Conservation (phyloP, 2,113 vertebrate genomes). For the Himantopus leucocephalus region DNA sequence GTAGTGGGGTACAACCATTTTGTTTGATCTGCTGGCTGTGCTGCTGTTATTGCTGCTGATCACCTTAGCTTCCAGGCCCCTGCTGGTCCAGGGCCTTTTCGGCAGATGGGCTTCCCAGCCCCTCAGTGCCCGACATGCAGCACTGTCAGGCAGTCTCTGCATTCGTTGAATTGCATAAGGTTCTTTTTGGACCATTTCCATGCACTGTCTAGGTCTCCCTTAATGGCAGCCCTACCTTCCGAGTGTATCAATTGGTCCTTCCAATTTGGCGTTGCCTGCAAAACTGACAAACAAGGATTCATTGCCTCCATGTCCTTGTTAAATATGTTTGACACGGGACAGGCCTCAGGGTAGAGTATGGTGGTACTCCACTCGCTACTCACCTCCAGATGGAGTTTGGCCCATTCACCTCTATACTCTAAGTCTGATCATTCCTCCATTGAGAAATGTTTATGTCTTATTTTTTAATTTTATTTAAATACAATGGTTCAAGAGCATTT, state of each 20-base stretch:
- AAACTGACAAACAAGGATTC: background rate
- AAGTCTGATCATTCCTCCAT: background rate
- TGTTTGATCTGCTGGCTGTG: background rate
- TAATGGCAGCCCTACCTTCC: background rate
- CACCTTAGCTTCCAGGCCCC: background rate
- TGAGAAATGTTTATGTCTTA: background rate
- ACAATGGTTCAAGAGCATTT: background rate
- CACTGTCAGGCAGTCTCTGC: background rate
- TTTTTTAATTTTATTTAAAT: background rate
- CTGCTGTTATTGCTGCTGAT: background rate
- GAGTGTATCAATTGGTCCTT: background rate
- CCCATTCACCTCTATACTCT: background rate
- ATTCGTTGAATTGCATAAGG: background rate
- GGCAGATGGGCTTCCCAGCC: background rate
- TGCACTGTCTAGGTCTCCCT: background rate
- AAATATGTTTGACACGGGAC: background rate
- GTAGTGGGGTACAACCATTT: background rate
- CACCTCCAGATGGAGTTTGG: background rate
- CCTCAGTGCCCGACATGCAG: background rate
- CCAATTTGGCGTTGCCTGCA: background rate
- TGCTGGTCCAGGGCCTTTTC: background rate
- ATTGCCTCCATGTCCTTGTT: background rate
- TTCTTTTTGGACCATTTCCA: background rate
- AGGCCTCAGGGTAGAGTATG: fast-evolving
- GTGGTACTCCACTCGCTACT: background rate